Evolutionary conservation across 2,888 invertebrate species (phyloP).

Genomic region (Diaphora mendica): DNA sequence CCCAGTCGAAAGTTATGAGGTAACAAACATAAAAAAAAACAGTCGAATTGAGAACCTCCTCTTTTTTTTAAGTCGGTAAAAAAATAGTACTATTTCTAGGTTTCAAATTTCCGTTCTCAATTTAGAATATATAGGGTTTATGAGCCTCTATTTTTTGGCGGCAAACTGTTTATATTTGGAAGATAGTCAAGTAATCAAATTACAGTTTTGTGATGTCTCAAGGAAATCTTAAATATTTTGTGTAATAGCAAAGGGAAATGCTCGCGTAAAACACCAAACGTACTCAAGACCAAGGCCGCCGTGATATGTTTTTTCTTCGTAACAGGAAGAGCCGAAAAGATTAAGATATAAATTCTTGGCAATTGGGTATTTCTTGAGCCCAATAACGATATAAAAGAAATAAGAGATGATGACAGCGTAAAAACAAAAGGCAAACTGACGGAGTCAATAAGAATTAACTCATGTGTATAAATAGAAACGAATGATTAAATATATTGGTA

Average conservation of each 20-base stretch:
- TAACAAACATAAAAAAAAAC: no score
- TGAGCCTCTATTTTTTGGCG: constrained; percentile 36
- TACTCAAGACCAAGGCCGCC: constrained; percentile 9
- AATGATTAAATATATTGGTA: background rate
- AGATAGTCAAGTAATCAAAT: constrained; percentile 34
- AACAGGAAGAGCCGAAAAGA: background rate
- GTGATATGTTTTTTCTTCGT: background rate
- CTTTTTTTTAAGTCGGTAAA: no score
- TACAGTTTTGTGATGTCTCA: constrained; percentile 26
- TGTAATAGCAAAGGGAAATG: constrained; percentile 5
- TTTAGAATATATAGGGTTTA: constrained; percentile 17
- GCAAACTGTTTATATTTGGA: constrained; percentile 36
- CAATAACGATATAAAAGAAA: background rate
- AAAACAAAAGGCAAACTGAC: background rate
- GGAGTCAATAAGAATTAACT: background rate
- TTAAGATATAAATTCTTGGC: background rate
- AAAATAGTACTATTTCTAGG: background rate
- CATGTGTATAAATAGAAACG: background rate
- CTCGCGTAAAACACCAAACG: background rate
- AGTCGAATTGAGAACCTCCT: no score
- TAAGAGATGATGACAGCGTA: background rate
- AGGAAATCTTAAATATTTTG: constrained; percentile 18
- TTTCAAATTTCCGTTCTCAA: constrained; percentile 4
- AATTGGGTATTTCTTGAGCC: background rate
- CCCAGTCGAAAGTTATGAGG: no score